Percentiles rank a stretch among this genome's conserved stretches.
Conservation (phyloP, 2,888 invertebrate species). For the Pristionchus exspectatus region DNA sequence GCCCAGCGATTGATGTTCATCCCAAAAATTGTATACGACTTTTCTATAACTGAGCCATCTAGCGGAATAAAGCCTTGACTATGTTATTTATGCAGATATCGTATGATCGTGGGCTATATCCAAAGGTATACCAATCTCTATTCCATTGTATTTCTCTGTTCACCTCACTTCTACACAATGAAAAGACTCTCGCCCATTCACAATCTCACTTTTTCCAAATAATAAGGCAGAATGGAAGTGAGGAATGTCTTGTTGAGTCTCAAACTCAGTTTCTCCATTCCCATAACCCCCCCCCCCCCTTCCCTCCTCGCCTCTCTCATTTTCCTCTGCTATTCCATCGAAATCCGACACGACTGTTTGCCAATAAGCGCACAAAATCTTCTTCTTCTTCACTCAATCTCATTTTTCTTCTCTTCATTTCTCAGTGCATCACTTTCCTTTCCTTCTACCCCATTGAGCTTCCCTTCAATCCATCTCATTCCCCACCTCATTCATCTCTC, state of each 20-base stretch:
- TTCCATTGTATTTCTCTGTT: not conserved
- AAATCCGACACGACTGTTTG: slow-evolving; percentile 38
- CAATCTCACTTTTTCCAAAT: not conserved
- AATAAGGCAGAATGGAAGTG: not conserved
- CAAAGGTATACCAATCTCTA: not conserved
- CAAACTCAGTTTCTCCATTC: slow-evolving; percentile 1
- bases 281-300: not conserved
- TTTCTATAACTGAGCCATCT: too few relatives aligned
- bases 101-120: not conserved
- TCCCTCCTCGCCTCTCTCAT: not conserved
- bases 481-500: not conserved
- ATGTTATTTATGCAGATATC: too few relatives aligned
- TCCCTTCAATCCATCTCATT: not conserved
- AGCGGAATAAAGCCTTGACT: too few relatives aligned
- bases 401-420: slow-evolving; percentile 26
- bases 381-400: slow-evolving; percentile 35
- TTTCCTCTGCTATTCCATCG: not conserved
- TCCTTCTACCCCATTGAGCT: slow-evolving; percentile 3
- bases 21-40: too few relatives aligned
- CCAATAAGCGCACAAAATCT: slow-evolving; percentile 27
- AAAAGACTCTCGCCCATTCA: not conserved
- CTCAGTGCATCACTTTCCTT: slow-evolving; percentile 27
- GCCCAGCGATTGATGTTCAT: too few relatives aligned
- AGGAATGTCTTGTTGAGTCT: not conserved
- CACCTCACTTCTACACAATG: not conserved